phyloP scores from a whole-genome alignment of 2,113 vertebrate species.

The Struthio camelus region DNA sequence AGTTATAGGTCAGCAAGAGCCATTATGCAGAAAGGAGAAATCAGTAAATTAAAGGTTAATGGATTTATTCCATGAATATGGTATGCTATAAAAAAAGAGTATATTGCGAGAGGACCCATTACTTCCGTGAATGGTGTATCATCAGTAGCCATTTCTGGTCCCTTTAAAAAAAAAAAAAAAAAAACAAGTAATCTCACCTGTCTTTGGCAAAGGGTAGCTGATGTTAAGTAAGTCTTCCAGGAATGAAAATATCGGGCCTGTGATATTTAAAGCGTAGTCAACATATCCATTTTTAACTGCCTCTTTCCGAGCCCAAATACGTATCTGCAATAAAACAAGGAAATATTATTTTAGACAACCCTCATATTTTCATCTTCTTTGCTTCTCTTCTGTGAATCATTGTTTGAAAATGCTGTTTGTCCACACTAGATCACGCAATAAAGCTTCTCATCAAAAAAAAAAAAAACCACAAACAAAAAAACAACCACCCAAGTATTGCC shows the following conservation, averaged over 20 bases:
- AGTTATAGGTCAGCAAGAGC: neutral
- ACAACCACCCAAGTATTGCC: neutral
- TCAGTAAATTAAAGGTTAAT: neutral
- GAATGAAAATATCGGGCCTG: slow-evolving; percentile 74
- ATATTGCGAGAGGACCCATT: neutral
- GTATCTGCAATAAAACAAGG: slow-evolving; percentile 70
- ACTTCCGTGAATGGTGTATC: neutral
- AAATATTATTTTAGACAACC: neutral
- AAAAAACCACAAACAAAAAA: no score
- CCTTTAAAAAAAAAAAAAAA: neutral
- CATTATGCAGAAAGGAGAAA: neutral
- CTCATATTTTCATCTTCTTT: neutral
- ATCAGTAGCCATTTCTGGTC: neutral
- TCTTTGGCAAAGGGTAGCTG: slow-evolving; percentile 80
- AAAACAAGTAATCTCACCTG: slow-evolving; percentile 68
- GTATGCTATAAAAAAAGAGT: neutral
- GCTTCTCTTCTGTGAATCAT: neutral
- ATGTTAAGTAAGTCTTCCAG: slow-evolving; percentile 79
- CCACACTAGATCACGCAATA: neutral
- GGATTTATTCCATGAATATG: neutral
- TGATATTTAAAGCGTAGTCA: slow-evolving; percentile 78
- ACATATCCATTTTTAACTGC: slow-evolving; percentile 65
- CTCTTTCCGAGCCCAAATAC: slow-evolving; percentile 79
- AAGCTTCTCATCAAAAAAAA: neutral
- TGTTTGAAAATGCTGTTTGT: neutral